Percentiles rank a stretch among this genome's conserved stretches.
These are phyloP conservation scores for Melanostoma mellinum DNA, from an alignment of 2,888 invertebrate species.

Conservation along the genomic window DNA sequence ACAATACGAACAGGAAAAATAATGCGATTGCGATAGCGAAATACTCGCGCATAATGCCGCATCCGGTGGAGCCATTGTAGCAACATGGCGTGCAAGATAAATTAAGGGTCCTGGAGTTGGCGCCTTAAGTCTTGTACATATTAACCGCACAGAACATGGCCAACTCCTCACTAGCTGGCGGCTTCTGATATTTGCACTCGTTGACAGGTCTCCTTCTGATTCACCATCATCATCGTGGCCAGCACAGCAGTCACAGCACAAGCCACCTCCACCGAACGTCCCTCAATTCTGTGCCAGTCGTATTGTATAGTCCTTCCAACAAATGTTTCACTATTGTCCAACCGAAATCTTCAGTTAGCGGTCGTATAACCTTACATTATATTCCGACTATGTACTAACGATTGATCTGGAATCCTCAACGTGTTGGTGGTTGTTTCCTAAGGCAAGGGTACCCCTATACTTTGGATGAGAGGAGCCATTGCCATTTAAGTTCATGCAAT, in stretches of 20 bases:
- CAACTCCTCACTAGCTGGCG: slow-evolving; percentile 45
- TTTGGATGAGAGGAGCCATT: slow-evolving; percentile 39
- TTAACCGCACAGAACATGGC: slow-evolving; percentile 54
- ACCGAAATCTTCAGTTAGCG: slow-evolving; percentile 56
- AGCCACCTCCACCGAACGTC: no score
- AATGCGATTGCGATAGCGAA: slow-evolving; percentile 61
- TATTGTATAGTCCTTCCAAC: no score
- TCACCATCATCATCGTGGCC: slow-evolving; percentile 52
- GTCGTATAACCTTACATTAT: slow-evolving; percentile 17
- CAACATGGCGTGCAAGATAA: slow-evolving; percentile 70
- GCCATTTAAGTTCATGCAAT: slow-evolving; percentile 50
- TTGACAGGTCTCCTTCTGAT: slow-evolving; percentile 65
- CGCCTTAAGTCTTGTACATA: slow-evolving; percentile 67
- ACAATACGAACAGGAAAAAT: slow-evolving; percentile 33
- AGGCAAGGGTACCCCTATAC: slow-evolving; percentile 33
- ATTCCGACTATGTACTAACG: slow-evolving; percentile 16
- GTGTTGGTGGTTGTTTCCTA: slow-evolving; percentile 37
- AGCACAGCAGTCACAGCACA: slow-evolving; percentile 1
- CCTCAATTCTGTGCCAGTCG: no score
- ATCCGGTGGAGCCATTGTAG: slow-evolving; percentile 59
- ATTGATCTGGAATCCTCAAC: slow-evolving; percentile 43
- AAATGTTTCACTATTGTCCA: slow-evolving; percentile 63
- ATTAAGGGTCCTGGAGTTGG: slow-evolving; percentile 68
- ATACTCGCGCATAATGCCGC: slow-evolving; percentile 50
- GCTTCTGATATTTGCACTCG: slow-evolving; percentile 62